Base-by-base conservation (phyloP, 2,888 invertebrate genomes). In the Hemistola chrysoprasaria region DNA sequence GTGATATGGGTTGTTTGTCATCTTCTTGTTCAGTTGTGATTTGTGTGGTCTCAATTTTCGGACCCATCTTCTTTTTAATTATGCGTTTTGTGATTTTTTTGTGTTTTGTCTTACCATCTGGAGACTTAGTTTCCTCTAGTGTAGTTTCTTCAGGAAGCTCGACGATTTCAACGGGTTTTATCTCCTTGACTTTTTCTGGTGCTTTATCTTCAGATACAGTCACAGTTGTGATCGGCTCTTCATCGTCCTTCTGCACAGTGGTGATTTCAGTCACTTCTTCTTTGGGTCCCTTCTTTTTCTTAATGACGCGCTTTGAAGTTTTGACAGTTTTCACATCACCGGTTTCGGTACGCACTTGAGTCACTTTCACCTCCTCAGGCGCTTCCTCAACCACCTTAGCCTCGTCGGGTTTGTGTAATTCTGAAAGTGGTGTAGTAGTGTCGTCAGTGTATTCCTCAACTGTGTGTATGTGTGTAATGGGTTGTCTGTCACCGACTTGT, bases 51-150 rank as follows among this genome's bases (percentile, higher is more conserved):
- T 63, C 50, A 36, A 71, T 40, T 56, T 60, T 50, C 8, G 65
- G 40, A 49, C 67, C 67, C 26, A 56, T 52, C 8, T 59, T 63
- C 39, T 65, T 88, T 55, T 84, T 88, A n/a, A 90, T 87, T 1
- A 79, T 63, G 39, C 80, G 78, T 7, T 54, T 62, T 0, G 49
- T 59, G 8, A 62, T 40, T 30, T 47, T 57, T 21, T 43, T 54
- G 5, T 48, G 31, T 26, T 25, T 48, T 1, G 26, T 28, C 47
- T 58, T 56, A 53, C 60, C 62, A 2, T 60, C 57, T 0, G 54
- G 48, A 3, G 56, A 32, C 22, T 32, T n/a, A 1, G 40, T 25
- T 23, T 54, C 50, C 41, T 61, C 55, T 50, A 64, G 32, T 0
- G 40, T 47, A 0, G 41, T 55, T 35, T 56, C 58, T 16, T 59